Evolutionary conservation across 2,113 vertebrate species (phyloP).

Genomic region (Maccullochella peelii): DNA sequence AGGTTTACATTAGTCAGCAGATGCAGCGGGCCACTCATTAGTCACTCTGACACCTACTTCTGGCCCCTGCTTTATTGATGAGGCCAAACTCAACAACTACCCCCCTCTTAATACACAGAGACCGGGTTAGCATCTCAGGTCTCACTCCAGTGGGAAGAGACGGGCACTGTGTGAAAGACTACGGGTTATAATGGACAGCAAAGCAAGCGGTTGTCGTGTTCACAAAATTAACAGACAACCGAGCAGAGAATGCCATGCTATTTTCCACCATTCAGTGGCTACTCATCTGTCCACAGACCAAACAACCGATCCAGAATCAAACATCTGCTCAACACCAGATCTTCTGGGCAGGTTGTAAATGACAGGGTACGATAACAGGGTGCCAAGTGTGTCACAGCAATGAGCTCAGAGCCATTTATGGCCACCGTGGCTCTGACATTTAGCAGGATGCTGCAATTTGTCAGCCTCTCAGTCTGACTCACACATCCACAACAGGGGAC

Average conservation of each 20-base stretch:
- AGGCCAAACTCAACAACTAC: constrained; percentile 71
- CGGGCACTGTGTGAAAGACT: neutral
- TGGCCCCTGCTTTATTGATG: constrained; percentile 81
- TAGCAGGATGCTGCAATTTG: constrained; percentile 76
- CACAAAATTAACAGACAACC: constrained; percentile 22
- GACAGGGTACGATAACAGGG: constrained; percentile 49
- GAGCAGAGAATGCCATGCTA: neutral
- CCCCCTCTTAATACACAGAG: constrained; percentile 54
- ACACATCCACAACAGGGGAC: constrained; percentile 70
- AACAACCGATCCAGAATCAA: constrained; percentile 47
- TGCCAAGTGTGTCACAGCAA: constrained; percentile 75
- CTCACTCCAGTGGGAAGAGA: constrained; percentile 34
- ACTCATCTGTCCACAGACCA: constrained; percentile 16
- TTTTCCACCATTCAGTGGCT: neutral
- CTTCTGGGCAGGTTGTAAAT: constrained; percentile 61
- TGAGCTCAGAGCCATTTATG: constrained; percentile 74
- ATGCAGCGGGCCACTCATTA: constrained; percentile 80
- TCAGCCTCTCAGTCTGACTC: constrained; percentile 75
- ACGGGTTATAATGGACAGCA: neutral
- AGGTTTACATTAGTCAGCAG: constrained; percentile 84
- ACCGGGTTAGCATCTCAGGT: constrained; percentile 42
- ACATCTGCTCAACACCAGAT: constrained; percentile 55
- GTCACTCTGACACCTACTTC: constrained; percentile 83
- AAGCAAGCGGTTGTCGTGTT: neutral
- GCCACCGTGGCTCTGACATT: constrained; percentile 76